These are phyloP conservation scores for Sarcophaga variegata DNA, from an alignment of 2,888 invertebrate genomes.

Conservation along the genomic window DNA sequence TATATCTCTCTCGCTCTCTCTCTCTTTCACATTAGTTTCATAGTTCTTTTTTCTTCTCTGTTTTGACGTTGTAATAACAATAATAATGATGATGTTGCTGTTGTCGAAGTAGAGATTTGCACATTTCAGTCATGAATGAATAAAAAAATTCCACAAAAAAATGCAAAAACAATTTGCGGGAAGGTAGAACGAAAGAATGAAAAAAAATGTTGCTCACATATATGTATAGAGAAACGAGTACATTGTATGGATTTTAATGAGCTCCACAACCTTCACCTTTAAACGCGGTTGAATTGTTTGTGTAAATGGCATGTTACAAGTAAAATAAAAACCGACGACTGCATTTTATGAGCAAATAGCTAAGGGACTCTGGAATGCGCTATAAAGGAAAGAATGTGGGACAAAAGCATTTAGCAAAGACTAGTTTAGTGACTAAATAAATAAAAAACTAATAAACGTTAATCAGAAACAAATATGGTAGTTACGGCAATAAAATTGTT, in stretches of 20 bases:
- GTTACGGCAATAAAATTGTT: no score
- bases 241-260: constrained; percentile 54
- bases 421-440: neutral
- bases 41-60: neutral
- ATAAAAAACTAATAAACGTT: neutral
- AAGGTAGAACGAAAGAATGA: neutral
- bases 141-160: constrained; percentile 14
- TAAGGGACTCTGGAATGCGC: no score
- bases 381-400: neutral
- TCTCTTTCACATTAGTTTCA: no score
- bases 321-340: no score
- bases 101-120: constrained; percentile 32
- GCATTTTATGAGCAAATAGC: no score
- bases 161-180: neutral
- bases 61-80: constrained; percentile 34
- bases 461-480: no score
- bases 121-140: constrained; percentile 27
- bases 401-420: neutral
- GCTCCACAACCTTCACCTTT: constrained; percentile 66
- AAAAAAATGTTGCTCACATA: neutral
- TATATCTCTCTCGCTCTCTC: no score
- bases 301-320: neutral
- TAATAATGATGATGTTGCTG: constrained; percentile 31
- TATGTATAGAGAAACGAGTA: neutral
- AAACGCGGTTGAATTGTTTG: constrained; percentile 6